Evolutionary conservation across 2,888 invertebrate genomes (phyloP), one percentile per base, ranked within the genome.

Genomic region (Lochmaea crataegi): DNA sequence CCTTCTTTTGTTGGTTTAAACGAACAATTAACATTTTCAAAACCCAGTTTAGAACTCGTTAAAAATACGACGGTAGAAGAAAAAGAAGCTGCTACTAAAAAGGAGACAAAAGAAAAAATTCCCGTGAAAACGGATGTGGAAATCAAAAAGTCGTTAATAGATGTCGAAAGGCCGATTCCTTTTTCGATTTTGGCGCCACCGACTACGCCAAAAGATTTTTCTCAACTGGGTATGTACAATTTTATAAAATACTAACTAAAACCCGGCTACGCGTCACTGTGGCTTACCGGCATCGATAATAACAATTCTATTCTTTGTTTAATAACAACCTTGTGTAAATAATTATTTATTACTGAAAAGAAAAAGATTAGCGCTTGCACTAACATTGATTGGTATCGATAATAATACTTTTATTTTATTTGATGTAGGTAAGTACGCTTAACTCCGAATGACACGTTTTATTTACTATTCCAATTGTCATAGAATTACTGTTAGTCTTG

Each of bases 121-220:
- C 6, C n/a, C 11, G 53, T 32, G n/a, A 63, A 70, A 70, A 70
- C 53, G 7, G 56, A 48, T 45, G 26, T 10, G n/a, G 60, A 45
- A 11, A 18, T 16, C 3, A 64, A 64, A 42, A 68, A 63, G 41
- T 11, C 38, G n/a, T n/a, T 56, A 41, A 22, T 56, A 42, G 63
- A 69, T 56, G 69, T 53, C 18, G 64, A 58, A 18, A 45, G 41
- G n/a, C 26, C 65, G 11, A 63, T 61, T 42, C 67, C 68, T 3
- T 65, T 65, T 65, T 57, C 68, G 12, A 68, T 22, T 41, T 65
- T 57, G 38, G 71, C 74, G 38, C 71, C 67, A 42, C 71, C 71
- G 16, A 14, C 67, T 22, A 68, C 68, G 16, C 56, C 71, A 16
- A 68, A 71, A 26, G 57, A 65, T n/a, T 74, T 71, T 41, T 71